Base-by-base conservation (phyloP, 1,140 invertebrate species). In the Bombus haemorrhoidalis region DNA sequence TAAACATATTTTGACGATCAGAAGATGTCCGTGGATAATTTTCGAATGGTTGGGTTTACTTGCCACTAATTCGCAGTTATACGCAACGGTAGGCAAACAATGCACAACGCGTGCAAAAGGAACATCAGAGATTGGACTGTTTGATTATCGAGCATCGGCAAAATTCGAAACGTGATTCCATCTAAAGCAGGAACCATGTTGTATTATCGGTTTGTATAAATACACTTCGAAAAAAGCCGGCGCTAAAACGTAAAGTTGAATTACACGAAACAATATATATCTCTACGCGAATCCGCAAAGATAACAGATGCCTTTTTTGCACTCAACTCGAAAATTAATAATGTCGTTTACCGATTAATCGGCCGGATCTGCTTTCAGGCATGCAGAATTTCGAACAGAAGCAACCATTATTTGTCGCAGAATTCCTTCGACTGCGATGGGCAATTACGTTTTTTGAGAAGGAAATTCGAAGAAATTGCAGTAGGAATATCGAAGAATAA, bases 181-280 rank as follows among this genome's bases (percentile, higher is more conserved):
- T 43, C 72, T 74, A 74, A 74, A 74, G 72, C 39, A n/a, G 72
- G 39, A 74, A 74, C 18, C 72, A 9, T 74, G 41, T 74, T 74
- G 72, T n/a, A 47, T 74, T 74, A 74, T 74, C 41, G n/a, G 9
- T 4, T 1, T 3, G 28, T 43, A 47, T 74, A 74, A 74, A 74
- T 74, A 74, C n/a, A 47, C 3, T 41, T 0, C 25, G 1, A 18
- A 8, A 32, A n/a, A 32, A 64, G 8, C 9, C 41, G 41, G 8
- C 41, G 72, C 22, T 13, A 74, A 22, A 47, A 34, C 12, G 72
- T 12, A 32, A 13, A 53, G 41, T 12, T 53, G 39, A 53, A 53
- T 53, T 12, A 13, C n/a, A 32, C 43, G 32, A 25, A 25, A 53
- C 72, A n/a, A 47, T 75, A 53, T 47, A 47, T 53, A 53, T 34